A percentile compares a stretch with the other conserved stretches of the same genome.
Evolutionary conservation across 2,113 vertebrate species (phyloP).

Genomic region (Lophius piscatorius): DNA sequence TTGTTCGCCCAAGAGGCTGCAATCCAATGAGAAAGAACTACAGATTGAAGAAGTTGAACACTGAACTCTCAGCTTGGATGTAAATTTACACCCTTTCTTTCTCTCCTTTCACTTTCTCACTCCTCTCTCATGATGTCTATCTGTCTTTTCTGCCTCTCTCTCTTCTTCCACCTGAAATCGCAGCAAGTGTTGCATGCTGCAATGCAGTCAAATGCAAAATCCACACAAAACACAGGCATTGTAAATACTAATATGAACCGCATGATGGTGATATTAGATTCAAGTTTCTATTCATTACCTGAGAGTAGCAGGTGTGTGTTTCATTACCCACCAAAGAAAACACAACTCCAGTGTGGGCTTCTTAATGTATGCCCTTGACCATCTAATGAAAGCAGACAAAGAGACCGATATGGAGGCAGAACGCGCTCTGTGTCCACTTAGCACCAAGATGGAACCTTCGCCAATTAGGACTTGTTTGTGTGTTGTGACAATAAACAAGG

Average conservation of each 20-base stretch:
- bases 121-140: background rate
- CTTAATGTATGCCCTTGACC: constrained; percentile 77
- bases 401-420: constrained; percentile 67
- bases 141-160: background rate
- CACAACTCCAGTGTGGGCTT: constrained; percentile 60
- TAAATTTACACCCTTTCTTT: constrained; percentile 17
- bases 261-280: constrained; percentile 71
- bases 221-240: constrained; percentile 68
- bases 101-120: background rate
- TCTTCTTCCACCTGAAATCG: constrained; percentile 30
- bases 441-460: constrained; percentile 65
- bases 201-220: constrained; percentile 37
- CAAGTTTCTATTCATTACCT: constrained; percentile 70
- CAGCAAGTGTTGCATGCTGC: constrained; percentile 2
- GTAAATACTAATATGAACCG: constrained; percentile 60
- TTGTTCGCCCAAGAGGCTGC: background rate
- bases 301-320: constrained; percentile 82
- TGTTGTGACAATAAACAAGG: constrained; percentile 79
- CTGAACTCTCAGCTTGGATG: constrained; percentile 24
- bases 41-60: constrained; percentile 33
- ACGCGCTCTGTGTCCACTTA: constrained; percentile 72
- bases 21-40: background rate
- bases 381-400: constrained; percentile 77
- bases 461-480: constrained; percentile 80
- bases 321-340: constrained; percentile 69